Evolutionary conservation across 2,888 invertebrate genomes (phyloP).

Genomic region (Melinaea marsaeus): DNA sequence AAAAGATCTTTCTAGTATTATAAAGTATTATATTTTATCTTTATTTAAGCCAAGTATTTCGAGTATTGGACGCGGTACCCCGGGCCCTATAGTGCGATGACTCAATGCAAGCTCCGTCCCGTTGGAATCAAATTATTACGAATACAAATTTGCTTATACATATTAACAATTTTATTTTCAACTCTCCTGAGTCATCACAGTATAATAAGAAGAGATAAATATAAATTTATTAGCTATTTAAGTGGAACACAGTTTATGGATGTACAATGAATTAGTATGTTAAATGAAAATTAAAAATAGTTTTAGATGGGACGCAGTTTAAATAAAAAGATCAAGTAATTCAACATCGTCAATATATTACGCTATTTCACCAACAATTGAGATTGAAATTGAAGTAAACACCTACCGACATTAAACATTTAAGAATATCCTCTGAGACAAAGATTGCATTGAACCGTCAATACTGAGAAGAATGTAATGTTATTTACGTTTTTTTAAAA

Average conservation of each 20-base stretch:
- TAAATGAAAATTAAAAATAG: conserved; percentile 42
- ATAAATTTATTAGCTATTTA: conserved; percentile 44
- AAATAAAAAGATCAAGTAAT: conserved; percentile 70
- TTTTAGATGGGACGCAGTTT: conserved; percentile 52
- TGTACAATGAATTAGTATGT: conserved; percentile 53
- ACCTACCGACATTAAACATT: conserved; percentile 52
- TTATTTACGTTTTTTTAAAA: conserved; percentile 57
- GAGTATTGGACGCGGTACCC: conserved; percentile 45
- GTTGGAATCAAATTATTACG: conserved; percentile 45
- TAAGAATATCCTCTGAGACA: conserved; percentile 64
- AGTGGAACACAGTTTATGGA: conserved; percentile 53
- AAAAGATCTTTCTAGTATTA: not conserved
- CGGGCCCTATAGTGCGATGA: conserved; percentile 75
- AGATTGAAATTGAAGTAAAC: conserved; percentile 47
- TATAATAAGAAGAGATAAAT: conserved; percentile 56
- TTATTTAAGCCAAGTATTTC: conserved; percentile 33
- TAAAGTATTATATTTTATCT: not conserved
- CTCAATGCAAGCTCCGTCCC: conserved; percentile 77
- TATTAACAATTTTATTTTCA: conserved; percentile 36
- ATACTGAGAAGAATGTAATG: conserved; percentile 63
- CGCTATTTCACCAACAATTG: conserved; percentile 67
- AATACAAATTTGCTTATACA: conserved; percentile 37
- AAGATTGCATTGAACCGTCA: conserved; percentile 76
- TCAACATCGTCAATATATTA: conserved; percentile 75
- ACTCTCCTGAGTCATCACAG: conserved; percentile 76